Base-by-base conservation (phyloP, 2,797 vertebrate species). In the Coreius guichenoti region DNA sequence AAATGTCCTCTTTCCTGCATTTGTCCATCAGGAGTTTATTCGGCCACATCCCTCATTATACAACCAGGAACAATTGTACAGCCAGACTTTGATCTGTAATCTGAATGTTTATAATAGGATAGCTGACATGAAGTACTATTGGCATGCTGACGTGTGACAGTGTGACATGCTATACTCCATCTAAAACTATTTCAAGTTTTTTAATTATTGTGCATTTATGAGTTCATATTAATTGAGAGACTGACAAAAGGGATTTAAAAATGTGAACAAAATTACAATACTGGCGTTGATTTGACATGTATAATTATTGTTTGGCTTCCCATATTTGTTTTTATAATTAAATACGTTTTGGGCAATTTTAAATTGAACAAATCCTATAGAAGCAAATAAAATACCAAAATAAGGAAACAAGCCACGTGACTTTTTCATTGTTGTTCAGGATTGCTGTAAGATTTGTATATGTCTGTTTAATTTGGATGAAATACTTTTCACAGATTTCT, bases 1-100 rank as follows among this genome's bases (percentile, higher is more conserved):
- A 81, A 69, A 56, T 69, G 23, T 81, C 23, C 29, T 81, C 54
- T 70, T 81, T 72, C 80, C 80, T 51, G 67, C 67, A 81, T 81
- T 70, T 81, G 80, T 81, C 49, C 80, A 56, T 72, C 31, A 81
- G 33, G 33, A 54, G 65, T 81, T n/a, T n/a, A 14, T 70, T 56
- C 1, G 16, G 80, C 51, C 67, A 72, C 67, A 81, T 70, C 49
- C 49, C 67, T 69, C 49, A 17, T 81, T 81, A 70, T 61, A 56
- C 51, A 81, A 81, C 14, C 12, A 36, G 33, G 31, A 70, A 81
- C 67, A 81, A 81, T 26, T 29, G 33, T 43, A 43, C 16, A 81
- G 26, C 80, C 49, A 81, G 47, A 70, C 80, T 81, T 70, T 81
- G 80, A 81, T 72, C 67, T 70, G 14, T 43, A 49, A 51, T 70